These are phyloP conservation scores for Asbolus verrucosus DNA, from an alignment of 1,140 invertebrate genomes.

Conservation along the genomic window DNA sequence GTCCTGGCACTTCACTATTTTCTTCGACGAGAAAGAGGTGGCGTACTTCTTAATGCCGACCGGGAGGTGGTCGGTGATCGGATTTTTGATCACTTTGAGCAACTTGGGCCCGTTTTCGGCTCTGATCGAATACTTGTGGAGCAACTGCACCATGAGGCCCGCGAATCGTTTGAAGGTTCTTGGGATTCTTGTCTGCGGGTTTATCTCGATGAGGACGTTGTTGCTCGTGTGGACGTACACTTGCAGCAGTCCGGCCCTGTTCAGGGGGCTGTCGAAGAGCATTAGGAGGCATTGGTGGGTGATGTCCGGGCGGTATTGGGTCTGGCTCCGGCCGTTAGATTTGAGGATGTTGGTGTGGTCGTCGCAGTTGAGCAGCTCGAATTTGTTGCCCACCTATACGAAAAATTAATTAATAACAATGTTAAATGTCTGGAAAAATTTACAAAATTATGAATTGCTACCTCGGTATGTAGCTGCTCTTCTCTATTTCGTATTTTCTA, in stretches of 20 bases:
- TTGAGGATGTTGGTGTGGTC: slow-evolving; percentile 88
- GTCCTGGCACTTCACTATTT: slow-evolving; percentile 81
- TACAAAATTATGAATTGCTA: too few species aligned
- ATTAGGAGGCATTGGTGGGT: slow-evolving; percentile 95
- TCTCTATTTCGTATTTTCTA: too few species aligned
- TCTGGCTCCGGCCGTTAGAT: slow-evolving; percentile 87
- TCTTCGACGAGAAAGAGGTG: slow-evolving; percentile 90
- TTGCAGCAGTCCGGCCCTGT: slow-evolving; percentile 88
- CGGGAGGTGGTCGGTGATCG: slow-evolving; percentile 94
- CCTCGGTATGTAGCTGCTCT: too few species aligned
- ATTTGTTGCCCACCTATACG: slow-evolving; percentile 87
- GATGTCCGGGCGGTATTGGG: slow-evolving; percentile 92
- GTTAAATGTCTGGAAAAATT: too few species aligned
- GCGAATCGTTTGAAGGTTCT: slow-evolving; percentile 98
- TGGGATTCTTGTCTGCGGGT: slow-evolving; percentile 98
- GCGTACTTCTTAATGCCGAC: slow-evolving; percentile 92
- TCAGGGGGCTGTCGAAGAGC: slow-evolving; percentile 96
- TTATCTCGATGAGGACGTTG: slow-evolving; percentile 98
- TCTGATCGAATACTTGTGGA: slow-evolving; percentile 94
- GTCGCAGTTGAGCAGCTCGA: slow-evolving; percentile 95
- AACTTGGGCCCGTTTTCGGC: slow-evolving; percentile 93
- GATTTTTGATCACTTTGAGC: slow-evolving; percentile 98
- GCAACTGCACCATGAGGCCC: slow-evolving; percentile 97
- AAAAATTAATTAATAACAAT: too few species aligned
- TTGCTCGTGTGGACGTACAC: slow-evolving; percentile 96